These are phyloP conservation scores for Tenualosa ilisha DNA, from an alignment of 2,797 vertebrate species.

Conservation along the genomic window DNA sequence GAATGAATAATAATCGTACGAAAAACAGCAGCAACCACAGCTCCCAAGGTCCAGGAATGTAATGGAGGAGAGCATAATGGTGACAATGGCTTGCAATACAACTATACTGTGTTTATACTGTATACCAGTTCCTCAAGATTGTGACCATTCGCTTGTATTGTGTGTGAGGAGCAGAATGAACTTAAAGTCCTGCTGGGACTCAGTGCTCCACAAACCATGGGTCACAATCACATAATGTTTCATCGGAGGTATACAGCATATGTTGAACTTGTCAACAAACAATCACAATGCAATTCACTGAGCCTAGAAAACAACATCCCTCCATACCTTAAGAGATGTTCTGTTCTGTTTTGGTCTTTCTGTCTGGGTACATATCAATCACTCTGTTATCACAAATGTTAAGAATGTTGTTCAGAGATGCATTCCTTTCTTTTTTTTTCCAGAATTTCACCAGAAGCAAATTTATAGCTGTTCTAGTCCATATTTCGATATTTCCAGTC, in stretches of 20 bases:
- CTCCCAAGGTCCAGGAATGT: not conserved
- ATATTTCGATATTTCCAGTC: not conserved
- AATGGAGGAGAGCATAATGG: not conserved
- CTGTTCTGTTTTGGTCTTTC: not conserved
- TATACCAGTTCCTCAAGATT: too few species aligned
- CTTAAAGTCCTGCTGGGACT: not conserved
- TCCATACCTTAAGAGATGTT: too few species aligned
- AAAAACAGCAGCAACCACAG: not conserved
- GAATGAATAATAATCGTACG: not conserved
- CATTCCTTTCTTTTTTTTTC: too few species aligned
- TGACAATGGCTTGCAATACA: not conserved
- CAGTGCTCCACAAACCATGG: not conserved
- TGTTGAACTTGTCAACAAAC: too few species aligned
- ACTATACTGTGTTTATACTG: not conserved
- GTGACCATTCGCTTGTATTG: not conserved
- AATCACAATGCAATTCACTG: too few species aligned
- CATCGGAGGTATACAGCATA: too few species aligned
- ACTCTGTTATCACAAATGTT: not conserved
- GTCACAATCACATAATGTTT: too few species aligned
- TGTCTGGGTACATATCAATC: not conserved
- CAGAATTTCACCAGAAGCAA: too few species aligned
- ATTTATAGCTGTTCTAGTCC: not conserved
- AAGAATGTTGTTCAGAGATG: too few species aligned
- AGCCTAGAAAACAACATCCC: too few species aligned
- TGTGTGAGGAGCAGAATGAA: not conserved